Evolutionary conservation across 2,888 invertebrate species (phyloP), one percentile per base, ranked within the genome.

Genomic region (Tachystola acroxantha): DNA sequence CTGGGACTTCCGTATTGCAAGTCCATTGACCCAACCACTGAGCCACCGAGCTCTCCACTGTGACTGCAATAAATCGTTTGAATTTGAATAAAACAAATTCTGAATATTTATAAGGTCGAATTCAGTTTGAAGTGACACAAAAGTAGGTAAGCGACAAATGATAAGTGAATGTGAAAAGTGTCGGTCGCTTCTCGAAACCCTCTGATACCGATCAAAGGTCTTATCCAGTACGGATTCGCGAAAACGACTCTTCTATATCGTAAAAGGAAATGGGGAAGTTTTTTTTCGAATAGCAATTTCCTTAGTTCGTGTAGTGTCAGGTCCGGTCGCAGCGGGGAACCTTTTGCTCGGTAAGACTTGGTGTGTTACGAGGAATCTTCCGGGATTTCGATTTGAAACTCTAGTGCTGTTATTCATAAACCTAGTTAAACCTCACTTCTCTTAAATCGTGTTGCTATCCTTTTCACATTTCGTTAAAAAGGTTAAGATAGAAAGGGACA

Each of bases 181-280:
- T 72, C 68, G 70, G 73, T 71, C 71, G 74, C 63, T 76, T 72
- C 64, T 71, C 64, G 56, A n/a, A n/a, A n/a, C 68, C 65, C 68
- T 66, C 58, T 57, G 71, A 79, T 77, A 71, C 64, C 67, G 71
- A 81, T 77, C 76, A 72, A 67, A 72, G 67, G 70, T 69, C 64
- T 67, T 57, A 66, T 69, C 67, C 66, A 48, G 57, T 50, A 46
- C 24, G 53, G 61, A 60, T 64, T 61, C 57, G 63, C 66, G 63
- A 74, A 71, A 74, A 65, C 55, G 59, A 53, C 59, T 59, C 61
- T 62, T 55, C 57, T 59, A 48, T 52, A 54, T 46, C 46, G 50
- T 55, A 50, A 42, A 49, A 55, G 57, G 65, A 67, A 66, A 69
- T 49, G 46, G 58, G 50, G 61, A n/a, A 64, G 71, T 66, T 62